Percentiles rank a stretch among this genome's conserved stretches.
These are phyloP conservation scores for Fundulus diaphanus DNA, from an alignment of 2,797 vertebrate genomes.

Conservation along the genomic window DNA sequence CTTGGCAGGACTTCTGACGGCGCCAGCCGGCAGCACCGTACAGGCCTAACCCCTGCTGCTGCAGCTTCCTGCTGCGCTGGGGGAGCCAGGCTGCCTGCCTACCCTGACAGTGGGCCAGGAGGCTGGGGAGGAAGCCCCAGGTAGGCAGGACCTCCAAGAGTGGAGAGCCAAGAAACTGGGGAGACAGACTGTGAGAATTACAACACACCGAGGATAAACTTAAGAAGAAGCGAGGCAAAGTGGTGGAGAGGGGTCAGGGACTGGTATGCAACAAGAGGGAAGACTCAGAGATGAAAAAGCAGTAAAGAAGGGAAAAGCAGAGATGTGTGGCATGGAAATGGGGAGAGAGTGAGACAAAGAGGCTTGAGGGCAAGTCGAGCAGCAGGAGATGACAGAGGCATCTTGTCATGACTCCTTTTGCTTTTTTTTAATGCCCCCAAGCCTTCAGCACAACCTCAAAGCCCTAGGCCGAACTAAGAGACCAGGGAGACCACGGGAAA, in stretches of 20 bases:
- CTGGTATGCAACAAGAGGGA: slow-evolving; percentile 6
- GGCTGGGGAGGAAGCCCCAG: slow-evolving; percentile 57
- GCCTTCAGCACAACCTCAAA: slow-evolving; percentile 70
- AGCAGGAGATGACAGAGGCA: slow-evolving; percentile 56
- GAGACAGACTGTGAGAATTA: slow-evolving; percentile 31
- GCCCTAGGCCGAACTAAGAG: slow-evolving; percentile 62
- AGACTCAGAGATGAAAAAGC: slow-evolving; percentile 23
- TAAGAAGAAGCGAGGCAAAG: slow-evolving; percentile 21
- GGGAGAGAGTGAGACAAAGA: slow-evolving; percentile 39
- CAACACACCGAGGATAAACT: slow-evolving; percentile 21
- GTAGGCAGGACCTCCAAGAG: slow-evolving; percentile 58
- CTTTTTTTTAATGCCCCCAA: slow-evolving; percentile 60
- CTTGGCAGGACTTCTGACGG: slow-evolving; percentile 84
- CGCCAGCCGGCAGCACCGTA: slow-evolving; percentile 74
- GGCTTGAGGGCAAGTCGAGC: slow-evolving; percentile 54
- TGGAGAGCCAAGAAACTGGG: slow-evolving; percentile 30
- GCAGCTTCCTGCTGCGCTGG: slow-evolving; percentile 75
- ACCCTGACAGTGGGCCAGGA: slow-evolving; percentile 71
- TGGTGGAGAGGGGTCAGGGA: background rate
- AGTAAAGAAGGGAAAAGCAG: slow-evolving; percentile 11
- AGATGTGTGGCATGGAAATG: slow-evolving; percentile 39
- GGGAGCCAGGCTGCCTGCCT: slow-evolving; percentile 75
- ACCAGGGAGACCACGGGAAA: slow-evolving; percentile 51
- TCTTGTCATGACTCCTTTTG: slow-evolving; percentile 65
- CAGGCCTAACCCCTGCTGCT: slow-evolving; percentile 76